Evolutionary conservation across 1,140 invertebrate species (phyloP), one percentile per base, ranked within the genome.

Genomic region (Tetramorium simillimum): DNA sequence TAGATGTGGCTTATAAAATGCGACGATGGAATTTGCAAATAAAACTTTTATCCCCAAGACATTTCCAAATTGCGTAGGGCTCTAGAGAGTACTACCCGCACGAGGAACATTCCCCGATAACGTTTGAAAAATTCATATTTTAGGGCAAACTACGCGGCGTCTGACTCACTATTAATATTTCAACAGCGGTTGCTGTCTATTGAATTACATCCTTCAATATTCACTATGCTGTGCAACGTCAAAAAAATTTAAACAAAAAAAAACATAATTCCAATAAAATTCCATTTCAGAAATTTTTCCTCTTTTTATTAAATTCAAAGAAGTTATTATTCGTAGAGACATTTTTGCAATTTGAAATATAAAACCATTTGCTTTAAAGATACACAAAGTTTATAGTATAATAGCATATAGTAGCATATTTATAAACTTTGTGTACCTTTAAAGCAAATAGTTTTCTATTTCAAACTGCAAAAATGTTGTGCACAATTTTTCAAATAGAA

Each of bases 161-260:
- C 77, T 69, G 46, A 81, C 21, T 69, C 16, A 16, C 60, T 40
- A 33, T 63, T 69, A 81, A 81, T 69, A 81, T 70, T 70, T 81
- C 62, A 70, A 46, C 28, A 53, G 46, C 63, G 21, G 63, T 46
- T 53, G 46, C 28, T 18, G 16, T 21, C 65, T 40, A 69, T 69
- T 80, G 53, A 81, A 70, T 81, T 81, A 70, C 77, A 24, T 24
- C 46, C 40, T 81, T 81, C 63, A 81, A 70, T 81, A 70, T 81
- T 81, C 63, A 81, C 28, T 53, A 12, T 53, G 62, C 4, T 49
- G 14, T 37, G 33, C 28, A 6, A 16, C 77, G 28, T 49, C 28
- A 33, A 3, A 33, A 33, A 33, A 33, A 33, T 33, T 33, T 33
- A 33, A 33, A 33, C 33, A 33, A 33, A 33, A 33, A 33, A 4